Evolutionary conservation across 2,113 vertebrate species (phyloP).

Genomic region (Leucopternis melanops): DNA sequence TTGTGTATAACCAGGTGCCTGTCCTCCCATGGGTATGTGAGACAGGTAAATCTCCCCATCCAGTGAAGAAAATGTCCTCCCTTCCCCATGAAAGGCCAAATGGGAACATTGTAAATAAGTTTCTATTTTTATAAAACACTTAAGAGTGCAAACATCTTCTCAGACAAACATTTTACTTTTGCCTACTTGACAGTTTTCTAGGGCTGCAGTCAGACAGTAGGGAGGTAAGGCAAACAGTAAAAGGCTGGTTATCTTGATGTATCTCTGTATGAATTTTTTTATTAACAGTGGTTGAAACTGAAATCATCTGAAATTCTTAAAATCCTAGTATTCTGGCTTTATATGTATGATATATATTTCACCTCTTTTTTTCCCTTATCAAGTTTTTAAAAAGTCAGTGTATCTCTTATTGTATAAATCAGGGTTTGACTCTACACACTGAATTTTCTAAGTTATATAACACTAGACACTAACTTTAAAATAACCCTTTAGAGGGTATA

Average conservation of each 20-base stretch:
- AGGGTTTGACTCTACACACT: slow-evolving; percentile 69
- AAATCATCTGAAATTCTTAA: slow-evolving; percentile 14
- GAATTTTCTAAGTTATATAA: slow-evolving; percentile 71
- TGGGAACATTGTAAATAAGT: slow-evolving; percentile 48
- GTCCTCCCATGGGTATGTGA: background rate
- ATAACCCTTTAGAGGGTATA: slow-evolving; percentile 43
- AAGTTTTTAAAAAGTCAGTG: background rate
- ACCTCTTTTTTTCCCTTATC: background rate
- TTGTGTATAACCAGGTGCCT: background rate
- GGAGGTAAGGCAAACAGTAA: background rate
- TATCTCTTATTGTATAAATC: slow-evolving; percentile 55
- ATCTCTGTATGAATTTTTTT: slow-evolving; percentile 1
- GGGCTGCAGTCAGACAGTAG: background rate
- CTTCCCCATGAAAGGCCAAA: slow-evolving; percentile 46
- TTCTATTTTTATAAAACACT: slow-evolving; percentile 9
- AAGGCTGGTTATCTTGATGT: background rate
- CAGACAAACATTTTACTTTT: slow-evolving; percentile 26
- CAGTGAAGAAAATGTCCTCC: slow-evolving; percentile 1
- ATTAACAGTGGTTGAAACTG: background rate
- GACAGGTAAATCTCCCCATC: background rate
- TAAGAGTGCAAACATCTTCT: background rate
- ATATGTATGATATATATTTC: slow-evolving; percentile 3
- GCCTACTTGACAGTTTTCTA: background rate
- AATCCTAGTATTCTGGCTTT: slow-evolving; percentile 28
- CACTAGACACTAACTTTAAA: slow-evolving; percentile 64